Evolutionary conservation across 2,888 invertebrate genomes (phyloP), one percentile per base, ranked within the genome.

Genomic region (Troglohyphantes excavatus): DNA sequence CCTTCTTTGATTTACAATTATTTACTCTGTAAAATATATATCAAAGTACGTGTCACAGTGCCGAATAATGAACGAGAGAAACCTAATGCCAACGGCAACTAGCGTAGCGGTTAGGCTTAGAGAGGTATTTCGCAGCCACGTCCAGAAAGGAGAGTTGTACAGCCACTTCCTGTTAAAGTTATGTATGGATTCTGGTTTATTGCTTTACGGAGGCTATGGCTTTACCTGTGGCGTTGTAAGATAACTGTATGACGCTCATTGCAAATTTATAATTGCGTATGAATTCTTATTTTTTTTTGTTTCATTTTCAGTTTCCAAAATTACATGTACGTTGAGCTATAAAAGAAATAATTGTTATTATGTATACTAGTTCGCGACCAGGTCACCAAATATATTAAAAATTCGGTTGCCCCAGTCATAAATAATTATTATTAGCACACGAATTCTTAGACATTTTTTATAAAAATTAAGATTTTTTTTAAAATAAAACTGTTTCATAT

Each of bases 51-150:
- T 76, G 19, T 23, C 76, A 39, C 13, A 76, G 27, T 19, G 61
- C 29, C 33, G 19, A 63, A 17, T 26, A 53, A 13, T 21, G 19
- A 21, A 53, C 13, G 7, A n/a, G 23, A 59, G 29, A 29, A 11
- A 27, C 17, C 29, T 27, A 29, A 53, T 26, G 33, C 23, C 61
- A 27, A 63, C 6, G 61, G 13, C 21, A 63, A 11, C n/a, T 13
- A 75, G 33, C 33, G n/a, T 6, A 33, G 59, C 33, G 26, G 53
- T 81, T 81, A 81, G 81, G 81, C 81, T 59, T 81, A 81, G 33
- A 81, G 61, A 76, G 46, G 61, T 61, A 76, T 68, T 68, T 81
- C 39, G 26, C 13, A 59, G 81, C 81, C 82, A 82, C 70, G 68
- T 82, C 53, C 53, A 53, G 53, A 82, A 29, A 82, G 65, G 70